These are phyloP conservation scores for Epizoanthus fatuus DNA, from an alignment of 92 coral and sea anemone genomes.

Conservation along the genomic window DNA sequence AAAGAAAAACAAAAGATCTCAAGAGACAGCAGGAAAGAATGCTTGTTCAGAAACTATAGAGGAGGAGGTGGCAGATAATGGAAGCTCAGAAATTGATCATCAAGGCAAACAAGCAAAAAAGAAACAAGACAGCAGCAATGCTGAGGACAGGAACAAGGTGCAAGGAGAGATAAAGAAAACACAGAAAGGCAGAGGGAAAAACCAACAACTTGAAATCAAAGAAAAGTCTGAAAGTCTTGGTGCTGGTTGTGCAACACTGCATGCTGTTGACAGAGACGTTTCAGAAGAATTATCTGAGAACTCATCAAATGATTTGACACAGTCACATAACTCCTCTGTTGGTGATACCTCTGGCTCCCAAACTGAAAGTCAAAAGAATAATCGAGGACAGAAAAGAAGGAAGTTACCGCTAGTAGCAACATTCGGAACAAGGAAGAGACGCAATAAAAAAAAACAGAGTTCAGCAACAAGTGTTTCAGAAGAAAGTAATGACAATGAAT, in stretches of 20 bases:
- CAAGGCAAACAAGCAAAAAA: neutral
- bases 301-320: too few relatives aligned
- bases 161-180: conserved; percentile 6
- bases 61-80: neutral
- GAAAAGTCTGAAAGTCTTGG: neutral
- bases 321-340: too few relatives aligned
- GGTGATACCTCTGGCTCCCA: neutral
- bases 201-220: neutral
- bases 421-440: conserved; percentile 5
- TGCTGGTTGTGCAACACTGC: neutral
- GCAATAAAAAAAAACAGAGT: neutral
- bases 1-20: neutral
- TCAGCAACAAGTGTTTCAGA: conserved; percentile 11
- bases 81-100: neutral
- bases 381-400: conserved; percentile 7
- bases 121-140: neutral
- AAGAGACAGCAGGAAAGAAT: neutral
- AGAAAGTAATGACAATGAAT: conserved; percentile 13
- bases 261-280: neutral
- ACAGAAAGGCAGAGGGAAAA: neutral
- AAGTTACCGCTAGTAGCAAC: neutral
- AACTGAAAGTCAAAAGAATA: conserved; percentile 11
- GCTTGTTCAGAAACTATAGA: neutral
- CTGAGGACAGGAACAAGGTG: neutral
- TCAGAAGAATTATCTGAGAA: neutral